A percentile compares a stretch with the other conserved stretches of the same genome.
Conservation (phyloP, 2,888 invertebrate species). For the Chalcis sispes region DNA sequence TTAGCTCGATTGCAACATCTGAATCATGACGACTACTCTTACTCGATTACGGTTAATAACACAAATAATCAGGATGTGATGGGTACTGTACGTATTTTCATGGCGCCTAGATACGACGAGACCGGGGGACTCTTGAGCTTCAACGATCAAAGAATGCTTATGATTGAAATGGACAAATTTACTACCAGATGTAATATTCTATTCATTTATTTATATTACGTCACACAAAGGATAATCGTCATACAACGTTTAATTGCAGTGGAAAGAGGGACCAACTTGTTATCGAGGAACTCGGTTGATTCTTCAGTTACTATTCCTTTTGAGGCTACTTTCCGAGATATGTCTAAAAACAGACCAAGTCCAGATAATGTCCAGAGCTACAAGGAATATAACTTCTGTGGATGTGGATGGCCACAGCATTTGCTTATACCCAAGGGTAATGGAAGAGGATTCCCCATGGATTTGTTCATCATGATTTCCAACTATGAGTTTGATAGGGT, state of each 20-base stretch:
- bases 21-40: slow-evolving; percentile 84
- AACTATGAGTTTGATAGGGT: slow-evolving; percentile 84
- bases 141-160: slow-evolving; percentile 80
- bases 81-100: slow-evolving; percentile 84
- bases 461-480: slow-evolving; percentile 88
- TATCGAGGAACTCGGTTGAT: slow-evolving; percentile 82
- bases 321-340: slow-evolving; percentile 88
- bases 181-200: slow-evolving; percentile 77
- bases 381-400: slow-evolving; percentile 87
- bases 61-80: slow-evolving; percentile 75
- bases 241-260: slow-evolving; percentile 75
- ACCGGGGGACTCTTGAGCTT: slow-evolving; percentile 81
- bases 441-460: slow-evolving; percentile 81
- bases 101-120: slow-evolving; percentile 83
- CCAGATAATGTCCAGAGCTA: slow-evolving; percentile 73
- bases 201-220: slow-evolving; percentile 1
- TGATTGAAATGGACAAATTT: slow-evolving; percentile 87
- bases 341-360: slow-evolving; percentile 83
- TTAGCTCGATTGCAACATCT: slow-evolving; percentile 87
- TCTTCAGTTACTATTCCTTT: slow-evolving; percentile 88
- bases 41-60: slow-evolving; percentile 81
- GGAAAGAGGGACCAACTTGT: slow-evolving; percentile 82
- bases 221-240: neutral
- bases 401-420: slow-evolving; percentile 93
- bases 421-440: slow-evolving; percentile 87